Evolutionary conservation across 2,888 invertebrate genomes (phyloP).

Genomic region (Caenorhabditis wallacei): DNA sequence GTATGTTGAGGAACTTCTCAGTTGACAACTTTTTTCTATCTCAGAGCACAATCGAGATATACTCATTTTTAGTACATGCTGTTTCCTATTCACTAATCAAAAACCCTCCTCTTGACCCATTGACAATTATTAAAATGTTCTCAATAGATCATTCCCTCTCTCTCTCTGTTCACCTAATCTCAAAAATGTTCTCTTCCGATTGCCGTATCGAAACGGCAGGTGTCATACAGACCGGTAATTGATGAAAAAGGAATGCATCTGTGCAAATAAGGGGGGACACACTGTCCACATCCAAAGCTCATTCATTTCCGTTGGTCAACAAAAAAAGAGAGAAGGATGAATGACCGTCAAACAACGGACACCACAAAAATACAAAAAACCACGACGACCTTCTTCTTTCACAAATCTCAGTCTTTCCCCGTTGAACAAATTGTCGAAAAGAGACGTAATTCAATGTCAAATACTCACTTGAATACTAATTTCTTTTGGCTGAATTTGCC

Average conservation of each 20-base stretch:
- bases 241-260: slow-evolving; percentile 44
- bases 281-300: slow-evolving; percentile 18
- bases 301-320: slow-evolving; percentile 45
- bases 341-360: slow-evolving; percentile 15
- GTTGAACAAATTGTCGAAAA: slow-evolving; percentile 11
- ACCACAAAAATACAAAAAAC: slow-evolving; percentile 3
- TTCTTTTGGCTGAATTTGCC: slow-evolving; percentile 80
- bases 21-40: too few species aligned
- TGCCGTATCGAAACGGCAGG: slow-evolving; percentile 45
- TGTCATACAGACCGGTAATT: slow-evolving; percentile 52
- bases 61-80: too few species aligned
- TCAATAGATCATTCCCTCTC: slow-evolving; percentile 7
- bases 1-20: too few species aligned
- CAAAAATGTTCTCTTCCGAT: slow-evolving; percentile 16
- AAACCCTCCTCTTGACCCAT: background rate
- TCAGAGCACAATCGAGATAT: too few species aligned
- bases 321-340: background rate
- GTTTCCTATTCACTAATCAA: too few species aligned
- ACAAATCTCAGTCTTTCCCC: slow-evolving; percentile 5
- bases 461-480: slow-evolving; percentile 79
- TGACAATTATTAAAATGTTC: slow-evolving; percentile 13
- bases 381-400: slow-evolving; percentile 16
- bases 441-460: slow-evolving; percentile 5
- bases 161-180: slow-evolving; percentile 6
- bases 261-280: slow-evolving; percentile 33